Evolutionary conservation across 2,113 vertebrate species (phyloP).

Genomic region (Cnemophilus loriae): DNA sequence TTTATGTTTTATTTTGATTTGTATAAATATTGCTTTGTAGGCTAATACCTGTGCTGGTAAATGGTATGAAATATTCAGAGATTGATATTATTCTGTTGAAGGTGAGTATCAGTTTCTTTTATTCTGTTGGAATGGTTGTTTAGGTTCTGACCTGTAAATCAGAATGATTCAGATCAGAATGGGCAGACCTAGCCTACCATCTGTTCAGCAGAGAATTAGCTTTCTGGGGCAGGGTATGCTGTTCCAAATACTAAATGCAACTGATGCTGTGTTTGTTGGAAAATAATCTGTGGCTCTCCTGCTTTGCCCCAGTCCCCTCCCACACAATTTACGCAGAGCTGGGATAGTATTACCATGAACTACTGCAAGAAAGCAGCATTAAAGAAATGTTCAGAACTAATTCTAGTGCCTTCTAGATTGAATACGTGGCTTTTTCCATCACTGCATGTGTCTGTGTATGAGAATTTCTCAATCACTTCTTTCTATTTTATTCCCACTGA

Average conservation of each 20-base stretch:
- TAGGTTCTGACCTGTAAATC: neutral
- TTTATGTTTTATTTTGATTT: neutral
- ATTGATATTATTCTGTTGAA: constrained; percentile 98
- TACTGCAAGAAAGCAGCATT: neutral
- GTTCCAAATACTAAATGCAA: neutral
- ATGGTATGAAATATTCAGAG: constrained; percentile 98
- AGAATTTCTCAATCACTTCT: neutral
- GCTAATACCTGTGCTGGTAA: constrained; percentile 93
- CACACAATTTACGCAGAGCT: neutral
- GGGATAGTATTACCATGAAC: neutral
- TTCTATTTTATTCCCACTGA: neutral
- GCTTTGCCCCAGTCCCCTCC: neutral
- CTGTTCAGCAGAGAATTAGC: neutral
- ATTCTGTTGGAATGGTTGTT: neutral
- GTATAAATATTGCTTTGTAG: constrained; percentile 67
- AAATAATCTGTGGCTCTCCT: neutral
- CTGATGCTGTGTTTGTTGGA: neutral
- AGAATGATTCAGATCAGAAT: neutral
- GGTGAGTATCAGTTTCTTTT: constrained; percentile 72
- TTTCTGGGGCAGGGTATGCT: neutral
- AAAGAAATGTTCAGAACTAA: neutral
- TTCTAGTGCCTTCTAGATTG: neutral
- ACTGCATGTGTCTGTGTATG: neutral
- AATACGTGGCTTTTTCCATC: neutral
- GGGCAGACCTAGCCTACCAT: neutral